phyloP scores from a whole-genome alignment of 2,888 invertebrate genomes.

The Napeogenes sylphis region DNA sequence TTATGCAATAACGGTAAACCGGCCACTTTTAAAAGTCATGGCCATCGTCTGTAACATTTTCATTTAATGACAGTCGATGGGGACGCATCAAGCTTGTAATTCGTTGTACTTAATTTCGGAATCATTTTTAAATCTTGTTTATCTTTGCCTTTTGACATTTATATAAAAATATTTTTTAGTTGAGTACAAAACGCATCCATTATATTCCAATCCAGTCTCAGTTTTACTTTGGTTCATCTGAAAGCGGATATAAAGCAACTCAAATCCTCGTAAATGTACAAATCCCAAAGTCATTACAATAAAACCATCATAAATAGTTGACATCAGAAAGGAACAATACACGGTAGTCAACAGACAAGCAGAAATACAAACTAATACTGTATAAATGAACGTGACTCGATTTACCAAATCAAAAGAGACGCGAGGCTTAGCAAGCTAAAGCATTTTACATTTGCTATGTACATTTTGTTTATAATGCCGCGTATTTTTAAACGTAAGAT shows the following conservation, averaged over 20 bases:
- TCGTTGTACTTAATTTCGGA: constrained; percentile 31
- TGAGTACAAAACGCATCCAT: constrained; percentile 5
- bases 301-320: constrained; percentile 58
- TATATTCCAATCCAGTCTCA: constrained; percentile 19
- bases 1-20: constrained; percentile 57
- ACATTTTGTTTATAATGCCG: constrained; percentile 59
- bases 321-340: constrained; percentile 54
- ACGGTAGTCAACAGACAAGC: constrained; percentile 54
- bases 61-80: constrained; percentile 39
- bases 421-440: constrained; percentile 68
- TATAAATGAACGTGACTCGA: constrained; percentile 66
- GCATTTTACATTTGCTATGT: constrained; percentile 49
- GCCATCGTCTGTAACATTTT: constrained; percentile 36
- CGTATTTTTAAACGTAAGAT: constrained; percentile 60
- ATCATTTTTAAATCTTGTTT: constrained; percentile 25
- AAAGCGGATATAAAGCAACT: constrained; percentile 32
- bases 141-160: constrained; percentile 23
- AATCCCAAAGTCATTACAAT: constrained; percentile 53
- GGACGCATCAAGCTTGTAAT: constrained; percentile 33
- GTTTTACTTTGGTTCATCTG: constrained; percentile 8
- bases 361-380: constrained; percentile 59
- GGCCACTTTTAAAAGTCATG: constrained; percentile 44
- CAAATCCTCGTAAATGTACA: constrained; percentile 57
- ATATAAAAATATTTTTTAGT: constrained; percentile 3
- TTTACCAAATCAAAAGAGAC: constrained; percentile 71